Evolutionary conservation across 2,113 vertebrate genomes (phyloP).

Genomic region (Calyptomena viridis): DNA sequence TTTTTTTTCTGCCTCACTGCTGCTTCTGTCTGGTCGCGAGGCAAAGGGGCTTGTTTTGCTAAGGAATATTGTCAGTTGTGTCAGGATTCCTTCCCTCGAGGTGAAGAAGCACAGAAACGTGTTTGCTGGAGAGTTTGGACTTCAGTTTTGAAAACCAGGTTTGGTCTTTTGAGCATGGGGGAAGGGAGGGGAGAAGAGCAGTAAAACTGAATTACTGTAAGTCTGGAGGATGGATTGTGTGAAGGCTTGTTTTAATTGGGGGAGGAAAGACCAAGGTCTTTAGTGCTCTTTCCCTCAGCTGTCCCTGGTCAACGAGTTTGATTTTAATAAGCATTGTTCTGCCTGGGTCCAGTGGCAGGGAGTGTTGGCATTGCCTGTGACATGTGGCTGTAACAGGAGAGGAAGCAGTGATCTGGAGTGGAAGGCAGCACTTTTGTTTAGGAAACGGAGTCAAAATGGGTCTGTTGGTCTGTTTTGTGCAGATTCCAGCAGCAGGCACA

Average conservation of each 20-base stretch:
- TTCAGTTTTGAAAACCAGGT: conserved; percentile 26
- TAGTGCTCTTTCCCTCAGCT: conserved; percentile 9
- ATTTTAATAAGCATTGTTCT: neutral
- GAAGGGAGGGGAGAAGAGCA: neutral
- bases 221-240: neutral
- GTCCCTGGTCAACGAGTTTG: neutral
- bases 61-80: neutral
- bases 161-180: neutral
- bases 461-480: neutral
- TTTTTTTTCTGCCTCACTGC: neutral
- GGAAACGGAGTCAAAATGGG: neutral
- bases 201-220: neutral
- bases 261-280: neutral
- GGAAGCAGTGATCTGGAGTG: neutral
- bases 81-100: neutral
- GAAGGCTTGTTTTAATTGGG: neutral
- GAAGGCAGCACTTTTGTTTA: neutral
- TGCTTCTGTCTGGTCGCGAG: neutral
- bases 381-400: neutral
- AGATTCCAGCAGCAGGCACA: neutral
- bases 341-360: neutral
- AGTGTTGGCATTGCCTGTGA: neutral
- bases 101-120: neutral
- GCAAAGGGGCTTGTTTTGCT: neutral
- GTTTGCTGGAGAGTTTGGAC: neutral